phyloP scores from a whole-genome alignment of 2,797 vertebrate species.

The Hippopotamyrus pictus region DNA sequence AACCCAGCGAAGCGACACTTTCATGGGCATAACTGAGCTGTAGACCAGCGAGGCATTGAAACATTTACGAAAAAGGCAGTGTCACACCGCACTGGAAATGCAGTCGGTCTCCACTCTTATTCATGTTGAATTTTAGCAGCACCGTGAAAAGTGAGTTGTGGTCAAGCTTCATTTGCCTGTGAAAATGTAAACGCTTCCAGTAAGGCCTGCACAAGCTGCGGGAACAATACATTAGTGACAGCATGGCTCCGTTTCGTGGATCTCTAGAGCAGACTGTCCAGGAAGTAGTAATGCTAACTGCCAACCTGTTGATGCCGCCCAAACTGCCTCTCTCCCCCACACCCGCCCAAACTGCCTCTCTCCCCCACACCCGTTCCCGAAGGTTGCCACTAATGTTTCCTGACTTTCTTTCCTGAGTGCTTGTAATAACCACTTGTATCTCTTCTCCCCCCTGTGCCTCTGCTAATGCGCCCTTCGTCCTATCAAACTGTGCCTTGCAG shows the following conservation, averaged over 20 bases:
- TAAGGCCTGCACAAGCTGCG: background rate
- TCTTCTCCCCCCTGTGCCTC: slow-evolving; percentile 33
- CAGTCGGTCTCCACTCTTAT: background rate
- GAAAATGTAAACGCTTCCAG: background rate
- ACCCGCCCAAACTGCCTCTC: background rate
- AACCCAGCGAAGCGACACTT: background rate
- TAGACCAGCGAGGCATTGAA: background rate
- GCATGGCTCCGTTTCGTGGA: background rate
- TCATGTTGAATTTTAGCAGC: background rate
- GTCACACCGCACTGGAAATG: background rate
- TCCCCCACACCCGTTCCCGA: background rate
- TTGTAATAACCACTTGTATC: slow-evolving; percentile 53
- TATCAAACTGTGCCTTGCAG: slow-evolving; percentile 67
- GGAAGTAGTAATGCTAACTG: background rate
- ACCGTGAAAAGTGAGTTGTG: background rate
- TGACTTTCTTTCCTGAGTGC: background rate
- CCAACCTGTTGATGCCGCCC: background rate
- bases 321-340: background rate
- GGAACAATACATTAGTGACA: background rate
- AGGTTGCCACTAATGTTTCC: slow-evolving; percentile 3
- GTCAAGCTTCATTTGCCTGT: background rate
- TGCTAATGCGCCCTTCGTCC: slow-evolving; percentile 23
- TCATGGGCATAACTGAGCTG: background rate
- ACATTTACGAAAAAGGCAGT: background rate
- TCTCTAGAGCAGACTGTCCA: background rate